A percentile compares a stretch with the other conserved stretches of the same genome.
Evolutionary conservation across 2,888 invertebrate species (phyloP).

Genomic region (Dryadula phaetusa): DNA sequence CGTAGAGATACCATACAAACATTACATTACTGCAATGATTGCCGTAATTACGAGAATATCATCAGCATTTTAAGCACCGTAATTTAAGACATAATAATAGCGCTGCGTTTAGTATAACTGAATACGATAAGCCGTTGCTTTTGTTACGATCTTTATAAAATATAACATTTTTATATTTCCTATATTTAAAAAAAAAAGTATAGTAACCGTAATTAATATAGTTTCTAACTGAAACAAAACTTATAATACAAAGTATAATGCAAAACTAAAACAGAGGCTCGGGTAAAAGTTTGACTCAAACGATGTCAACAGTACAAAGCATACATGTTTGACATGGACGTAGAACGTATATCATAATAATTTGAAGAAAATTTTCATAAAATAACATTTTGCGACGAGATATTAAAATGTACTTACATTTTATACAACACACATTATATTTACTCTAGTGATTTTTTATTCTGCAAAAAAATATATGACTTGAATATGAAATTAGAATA

Average conservation of each 20-base stretch:
- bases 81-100: slow-evolving; percentile 26
- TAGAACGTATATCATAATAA: background rate
- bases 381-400: background rate
- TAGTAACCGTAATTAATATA: background rate
- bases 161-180: background rate
- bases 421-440: slow-evolving; percentile 2
- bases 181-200: background rate
- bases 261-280: slow-evolving; percentile 4
- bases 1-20: slow-evolving; percentile 17
- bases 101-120: slow-evolving; percentile 23
- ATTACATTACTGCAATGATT: slow-evolving; percentile 29
- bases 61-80: slow-evolving; percentile 31
- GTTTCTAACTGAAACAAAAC: background rate
- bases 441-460: background rate
- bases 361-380: background rate
- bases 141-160: slow-evolving; percentile 3
- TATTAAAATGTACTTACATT: background rate
- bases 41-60: slow-evolving; percentile 32
- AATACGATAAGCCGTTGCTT: slow-evolving; percentile 23
- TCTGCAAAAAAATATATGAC: background rate
- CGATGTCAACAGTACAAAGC: slow-evolving; percentile 11
- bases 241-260: background rate
- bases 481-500: background rate
- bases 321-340: slow-evolving; percentile 5
- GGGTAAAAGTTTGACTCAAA: background rate